phyloP scores from a whole-genome alignment of 2,113 vertebrate genomes.

The Oophaga pumilio region DNA sequence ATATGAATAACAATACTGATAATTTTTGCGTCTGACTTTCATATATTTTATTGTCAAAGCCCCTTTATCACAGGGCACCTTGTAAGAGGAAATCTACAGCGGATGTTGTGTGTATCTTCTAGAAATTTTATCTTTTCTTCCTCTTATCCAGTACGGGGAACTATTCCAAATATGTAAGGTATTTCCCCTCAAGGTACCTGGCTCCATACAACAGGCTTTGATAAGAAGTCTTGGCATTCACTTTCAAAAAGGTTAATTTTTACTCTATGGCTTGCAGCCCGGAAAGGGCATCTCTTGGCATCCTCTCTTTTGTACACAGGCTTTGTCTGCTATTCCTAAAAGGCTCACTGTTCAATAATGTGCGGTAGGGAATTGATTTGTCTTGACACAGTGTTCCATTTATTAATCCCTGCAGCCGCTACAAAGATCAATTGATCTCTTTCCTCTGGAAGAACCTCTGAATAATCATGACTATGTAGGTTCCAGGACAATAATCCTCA shows the following conservation, averaged over 20 bases:
- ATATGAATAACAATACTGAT: no score
- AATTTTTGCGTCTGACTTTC: no score
- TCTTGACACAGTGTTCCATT: conserved; percentile 42
- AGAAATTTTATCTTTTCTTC: neutral
- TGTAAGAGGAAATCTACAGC: neutral
- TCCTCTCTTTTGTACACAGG: conserved; percentile 10
- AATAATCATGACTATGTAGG: conserved; percentile 41
- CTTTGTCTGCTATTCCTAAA: conserved; percentile 29
- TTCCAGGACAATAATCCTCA: neutral
- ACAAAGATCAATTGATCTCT: conserved; percentile 49
- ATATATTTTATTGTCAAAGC: neutral
- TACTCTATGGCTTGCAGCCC: neutral
- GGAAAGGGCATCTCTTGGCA: conserved; percentile 1
- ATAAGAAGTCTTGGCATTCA: conserved; percentile 18
- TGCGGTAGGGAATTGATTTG: conserved; percentile 39
- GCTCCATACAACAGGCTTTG: neutral
- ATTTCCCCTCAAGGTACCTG: conserved; percentile 39
- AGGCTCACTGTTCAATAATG: conserved; percentile 39
- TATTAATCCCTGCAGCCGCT: conserved; percentile 41
- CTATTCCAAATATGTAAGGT: conserved; percentile 41
- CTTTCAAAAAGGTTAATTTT: conserved; percentile 9
- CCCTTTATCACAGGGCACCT: neutral
- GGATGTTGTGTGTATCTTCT: conserved; percentile 1
- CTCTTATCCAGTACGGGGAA: conserved; percentile 7
- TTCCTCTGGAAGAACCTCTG: conserved; percentile 21